Percentiles rank a stretch among this genome's conserved stretches.
Conservation (phyloP, 2,113 vertebrate genomes). For the Scomber japonicus region DNA sequence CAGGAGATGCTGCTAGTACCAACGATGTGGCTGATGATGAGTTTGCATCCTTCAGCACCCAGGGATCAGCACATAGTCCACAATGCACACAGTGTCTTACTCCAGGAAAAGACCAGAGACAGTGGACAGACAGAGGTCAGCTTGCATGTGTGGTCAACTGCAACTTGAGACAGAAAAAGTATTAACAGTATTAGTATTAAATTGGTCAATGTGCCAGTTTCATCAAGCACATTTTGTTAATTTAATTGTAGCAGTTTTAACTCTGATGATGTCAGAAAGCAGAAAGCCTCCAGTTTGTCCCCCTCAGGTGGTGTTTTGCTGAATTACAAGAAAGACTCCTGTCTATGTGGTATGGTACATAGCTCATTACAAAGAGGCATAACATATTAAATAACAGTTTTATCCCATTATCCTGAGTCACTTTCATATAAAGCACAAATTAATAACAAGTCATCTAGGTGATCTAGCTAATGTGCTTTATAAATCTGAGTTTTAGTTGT, state of each 20-base stretch:
- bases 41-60: constrained; percentile 8
- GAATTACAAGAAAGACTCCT: constrained; percentile 39
- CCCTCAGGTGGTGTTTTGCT: constrained; percentile 62
- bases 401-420: not conserved
- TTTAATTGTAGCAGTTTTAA: constrained; percentile 16
- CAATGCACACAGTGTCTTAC: constrained; percentile 38
- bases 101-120: constrained; percentile 27
- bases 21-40: not conserved
- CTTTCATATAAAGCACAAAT: constrained; percentile 1
- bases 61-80: constrained; percentile 44
- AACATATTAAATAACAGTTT: not conserved
- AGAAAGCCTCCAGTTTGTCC: constrained; percentile 43
- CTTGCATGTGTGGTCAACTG: constrained; percentile 33
- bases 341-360: not conserved
- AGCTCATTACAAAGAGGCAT: not conserved
- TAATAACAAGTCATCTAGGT: not conserved
- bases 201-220: not conserved
- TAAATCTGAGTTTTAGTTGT: not conserved
- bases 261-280: constrained; percentile 4
- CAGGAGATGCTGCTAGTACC: constrained; percentile 92
- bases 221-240: constrained; percentile 12
- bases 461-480: constrained; percentile 8
- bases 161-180: constrained; percentile 31
- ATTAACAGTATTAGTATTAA: constrained; percentile 5
- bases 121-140: constrained; percentile 53